phyloP scores from a whole-genome alignment of 2,113 vertebrate genomes.

The Paradisaea rubra region DNA sequence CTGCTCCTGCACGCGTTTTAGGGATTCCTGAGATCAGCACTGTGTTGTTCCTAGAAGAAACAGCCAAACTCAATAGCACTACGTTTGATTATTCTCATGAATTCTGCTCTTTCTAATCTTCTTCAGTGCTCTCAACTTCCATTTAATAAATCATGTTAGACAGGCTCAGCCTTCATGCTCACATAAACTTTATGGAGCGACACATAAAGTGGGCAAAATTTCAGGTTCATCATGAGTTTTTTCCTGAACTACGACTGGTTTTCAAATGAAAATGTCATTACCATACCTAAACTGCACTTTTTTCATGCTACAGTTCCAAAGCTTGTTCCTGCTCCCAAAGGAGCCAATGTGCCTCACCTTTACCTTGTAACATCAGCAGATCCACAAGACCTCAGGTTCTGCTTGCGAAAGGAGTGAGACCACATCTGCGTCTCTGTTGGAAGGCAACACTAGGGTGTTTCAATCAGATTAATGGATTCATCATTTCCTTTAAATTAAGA shows the following conservation, averaged over 20 bases:
- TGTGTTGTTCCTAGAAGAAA: background rate
- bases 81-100: background rate
- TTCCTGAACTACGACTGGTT: background rate
- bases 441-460: background rate
- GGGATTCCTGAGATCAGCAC: background rate
- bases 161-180: constrained; percentile 2
- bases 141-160: constrained; percentile 23
- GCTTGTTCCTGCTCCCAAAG: background rate
- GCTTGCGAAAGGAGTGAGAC: background rate
- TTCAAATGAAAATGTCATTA: background rate
- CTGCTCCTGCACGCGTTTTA: background rate
- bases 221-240: constrained; percentile 2
- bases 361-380: background rate
- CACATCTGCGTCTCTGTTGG: background rate
- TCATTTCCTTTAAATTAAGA: background rate
- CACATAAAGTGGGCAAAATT: constrained; percentile 8
- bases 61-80: background rate
- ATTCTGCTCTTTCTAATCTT: constrained; percentile 10
- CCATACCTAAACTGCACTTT: background rate
- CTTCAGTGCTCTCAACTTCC: background rate
- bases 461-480: background rate
- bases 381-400: background rate
- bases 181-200: constrained; percentile 11
- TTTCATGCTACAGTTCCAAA: background rate
- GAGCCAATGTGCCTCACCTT: background rate